These are phyloP conservation scores for Acrocyrtus sp. DNA, from an alignment of 2,888 invertebrate species.

Conservation along the genomic window DNA sequence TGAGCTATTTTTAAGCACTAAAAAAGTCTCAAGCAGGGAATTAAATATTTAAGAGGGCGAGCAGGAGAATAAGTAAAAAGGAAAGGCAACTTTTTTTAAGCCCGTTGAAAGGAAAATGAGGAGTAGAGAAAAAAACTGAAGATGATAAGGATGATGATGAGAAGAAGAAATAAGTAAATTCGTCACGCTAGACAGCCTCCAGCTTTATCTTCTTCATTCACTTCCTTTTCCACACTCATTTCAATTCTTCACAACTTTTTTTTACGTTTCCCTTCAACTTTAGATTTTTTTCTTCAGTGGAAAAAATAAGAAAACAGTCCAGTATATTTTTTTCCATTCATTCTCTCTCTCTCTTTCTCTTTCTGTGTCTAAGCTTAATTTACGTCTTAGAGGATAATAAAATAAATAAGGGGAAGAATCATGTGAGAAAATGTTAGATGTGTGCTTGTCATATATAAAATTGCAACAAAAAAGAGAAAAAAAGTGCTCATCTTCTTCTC, in stretches of 20 bases:
- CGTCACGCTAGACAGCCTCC: conserved; percentile 21
- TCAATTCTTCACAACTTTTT: conserved; percentile 28
- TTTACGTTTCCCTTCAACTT: not conserved
- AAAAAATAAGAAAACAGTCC: conserved; percentile 4
- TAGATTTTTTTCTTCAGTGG: conserved; percentile 8
- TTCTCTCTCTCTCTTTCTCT: conserved; percentile 3
- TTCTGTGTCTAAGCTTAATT: conserved; percentile 28
- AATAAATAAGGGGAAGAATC: conserved; percentile 19
- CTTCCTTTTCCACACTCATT: conserved; percentile 10
- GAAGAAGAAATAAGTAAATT: conserved; percentile 25
- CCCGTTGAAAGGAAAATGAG: conserved; percentile 4
- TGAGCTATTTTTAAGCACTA: not conserved
- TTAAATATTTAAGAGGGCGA: conserved; percentile 9
- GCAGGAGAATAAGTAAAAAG: too few relatives aligned
- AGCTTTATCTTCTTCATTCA: conserved; percentile 32
- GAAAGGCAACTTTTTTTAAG: too few relatives aligned
- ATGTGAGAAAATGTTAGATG: not conserved
- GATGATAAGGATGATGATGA: conserved; percentile 8
- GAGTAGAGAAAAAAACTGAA: not conserved
- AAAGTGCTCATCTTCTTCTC: conserved; percentile 7
- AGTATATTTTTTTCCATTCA: not conserved
- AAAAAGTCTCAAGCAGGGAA: not conserved
- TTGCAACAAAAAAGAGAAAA: conserved; percentile 4
- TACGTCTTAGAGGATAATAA: conserved; percentile 37
- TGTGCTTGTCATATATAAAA: conserved; percentile 41